phyloP scores from a whole-genome alignment of 2,797 vertebrate species.

The Chloroceryle amazona region DNA sequence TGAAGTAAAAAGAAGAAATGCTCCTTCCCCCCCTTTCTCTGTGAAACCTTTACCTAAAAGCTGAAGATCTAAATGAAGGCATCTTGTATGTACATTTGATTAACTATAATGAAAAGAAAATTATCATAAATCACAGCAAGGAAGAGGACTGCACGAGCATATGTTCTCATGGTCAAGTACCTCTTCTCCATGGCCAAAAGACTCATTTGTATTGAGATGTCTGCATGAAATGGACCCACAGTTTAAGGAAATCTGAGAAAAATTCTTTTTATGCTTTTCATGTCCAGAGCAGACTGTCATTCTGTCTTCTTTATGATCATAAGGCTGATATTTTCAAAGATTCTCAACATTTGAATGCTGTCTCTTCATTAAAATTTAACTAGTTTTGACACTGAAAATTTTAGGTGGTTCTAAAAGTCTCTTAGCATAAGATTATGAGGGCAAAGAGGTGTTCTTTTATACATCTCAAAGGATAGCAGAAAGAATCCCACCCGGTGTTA shows the following conservation, averaged over 20 bases:
- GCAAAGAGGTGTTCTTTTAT: neutral
- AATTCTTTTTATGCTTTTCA: neutral
- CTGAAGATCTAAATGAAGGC: neutral
- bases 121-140: neutral
- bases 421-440: neutral
- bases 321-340: neutral
- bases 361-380: neutral
- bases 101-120: neutral
- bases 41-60: neutral
- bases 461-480: neutral
- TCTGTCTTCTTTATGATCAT: neutral
- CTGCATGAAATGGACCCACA: neutral
- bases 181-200: neutral
- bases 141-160: neutral
- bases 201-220: neutral
- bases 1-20: conserved; percentile 16
- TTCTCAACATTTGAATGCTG: neutral
- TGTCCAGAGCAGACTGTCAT: neutral
- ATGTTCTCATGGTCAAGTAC: neutral
- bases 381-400: neutral
- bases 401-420: neutral
- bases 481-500: neutral
- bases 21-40: neutral
- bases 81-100: neutral
- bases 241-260: neutral